These are phyloP conservation scores for Lucinisca nassula DNA, from an alignment of 2,888 invertebrate genomes.

Conservation along the genomic window DNA sequence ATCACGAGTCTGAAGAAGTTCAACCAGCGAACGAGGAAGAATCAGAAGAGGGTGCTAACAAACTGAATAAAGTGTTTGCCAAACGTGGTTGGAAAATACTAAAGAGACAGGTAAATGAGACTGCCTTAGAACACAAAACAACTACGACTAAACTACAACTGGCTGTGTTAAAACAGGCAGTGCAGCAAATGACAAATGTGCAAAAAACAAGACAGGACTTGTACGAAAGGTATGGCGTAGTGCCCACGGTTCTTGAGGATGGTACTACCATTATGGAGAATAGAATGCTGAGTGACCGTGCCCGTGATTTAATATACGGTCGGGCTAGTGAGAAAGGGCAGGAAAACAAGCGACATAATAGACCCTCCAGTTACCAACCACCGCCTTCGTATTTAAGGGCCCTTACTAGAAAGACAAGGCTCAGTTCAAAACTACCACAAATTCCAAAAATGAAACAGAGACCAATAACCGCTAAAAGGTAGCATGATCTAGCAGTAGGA, in stretches of 20 bases:
- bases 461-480: conserved; percentile 43
- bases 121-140: conserved; percentile 70
- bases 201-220: conserved; percentile 78
- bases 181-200: conserved; percentile 75
- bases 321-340: conserved; percentile 19
- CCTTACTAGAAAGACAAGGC: conserved; percentile 12
- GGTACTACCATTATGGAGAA: conserved; percentile 78
- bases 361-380: conserved; percentile 65
- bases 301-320: conserved; percentile 55
- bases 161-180: conserved; percentile 78
- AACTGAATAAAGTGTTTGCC: conserved; percentile 64
- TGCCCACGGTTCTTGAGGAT: conserved; percentile 74
- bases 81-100: conserved; percentile 79
- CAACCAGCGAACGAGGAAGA: background rate
- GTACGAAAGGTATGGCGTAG: conserved; percentile 81
- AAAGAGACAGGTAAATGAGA: conserved; percentile 78
- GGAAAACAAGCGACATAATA: conserved; percentile 9
- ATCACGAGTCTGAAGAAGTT: conserved; percentile 5
- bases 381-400: conserved; percentile 43
- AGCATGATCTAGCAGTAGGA: too few relatives aligned
- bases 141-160: conserved; percentile 75
- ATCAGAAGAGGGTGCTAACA: too few relatives aligned
- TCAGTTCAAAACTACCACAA: conserved; percentile 24
- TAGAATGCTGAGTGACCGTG: conserved; percentile 80
- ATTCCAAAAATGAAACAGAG: conserved; percentile 12